Percentiles rank a stretch among this genome's conserved stretches.
phyloP scores from a whole-genome alignment of 1,140 invertebrate genomes.

The Mylabris phalerata region DNA sequence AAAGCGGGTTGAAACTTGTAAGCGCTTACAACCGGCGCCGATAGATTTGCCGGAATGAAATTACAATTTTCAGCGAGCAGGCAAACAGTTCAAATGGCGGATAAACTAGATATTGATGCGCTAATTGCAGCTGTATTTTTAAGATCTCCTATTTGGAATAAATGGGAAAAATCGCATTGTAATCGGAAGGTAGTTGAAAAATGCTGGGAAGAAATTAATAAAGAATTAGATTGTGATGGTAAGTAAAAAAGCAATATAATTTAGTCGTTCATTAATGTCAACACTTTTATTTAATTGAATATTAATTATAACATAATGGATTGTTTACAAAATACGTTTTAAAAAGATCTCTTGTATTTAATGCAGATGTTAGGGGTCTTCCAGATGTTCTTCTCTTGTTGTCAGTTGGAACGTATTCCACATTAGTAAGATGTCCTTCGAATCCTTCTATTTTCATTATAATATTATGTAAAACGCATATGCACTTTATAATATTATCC shows the following conservation, averaged over 20 bases:
- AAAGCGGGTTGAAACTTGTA: too few species aligned
- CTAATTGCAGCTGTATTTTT: conserved; percentile 22
- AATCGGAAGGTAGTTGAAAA: conserved; percentile 26
- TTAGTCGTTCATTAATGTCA: too few species aligned
- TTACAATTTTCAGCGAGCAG: too few species aligned
- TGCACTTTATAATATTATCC: conserved; percentile 34
- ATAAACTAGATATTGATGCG: conserved; percentile 14
- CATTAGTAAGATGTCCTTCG: conserved; percentile 12
- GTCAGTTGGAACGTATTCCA: not conserved
- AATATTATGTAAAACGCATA: conserved; percentile 24
- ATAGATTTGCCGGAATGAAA: too few species aligned
- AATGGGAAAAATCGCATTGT: conserved; percentile 21
- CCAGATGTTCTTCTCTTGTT: too few species aligned
- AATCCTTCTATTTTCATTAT: conserved; percentile 25
- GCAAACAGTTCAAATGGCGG: too few species aligned
- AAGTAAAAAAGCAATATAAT: conserved; percentile 11
- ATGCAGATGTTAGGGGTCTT: too few species aligned
- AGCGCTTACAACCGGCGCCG: too few species aligned
- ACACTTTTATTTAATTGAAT: too few species aligned
- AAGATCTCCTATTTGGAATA: conserved; percentile 21
- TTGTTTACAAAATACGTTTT: too few species aligned
- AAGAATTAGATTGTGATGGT: conserved; percentile 17
- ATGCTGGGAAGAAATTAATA: conserved; percentile 20
- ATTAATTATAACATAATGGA: too few species aligned
- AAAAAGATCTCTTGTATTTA: too few species aligned